Base-by-base conservation (phyloP, 2,888 invertebrate species). In the Taphrorychus bicolor region DNA sequence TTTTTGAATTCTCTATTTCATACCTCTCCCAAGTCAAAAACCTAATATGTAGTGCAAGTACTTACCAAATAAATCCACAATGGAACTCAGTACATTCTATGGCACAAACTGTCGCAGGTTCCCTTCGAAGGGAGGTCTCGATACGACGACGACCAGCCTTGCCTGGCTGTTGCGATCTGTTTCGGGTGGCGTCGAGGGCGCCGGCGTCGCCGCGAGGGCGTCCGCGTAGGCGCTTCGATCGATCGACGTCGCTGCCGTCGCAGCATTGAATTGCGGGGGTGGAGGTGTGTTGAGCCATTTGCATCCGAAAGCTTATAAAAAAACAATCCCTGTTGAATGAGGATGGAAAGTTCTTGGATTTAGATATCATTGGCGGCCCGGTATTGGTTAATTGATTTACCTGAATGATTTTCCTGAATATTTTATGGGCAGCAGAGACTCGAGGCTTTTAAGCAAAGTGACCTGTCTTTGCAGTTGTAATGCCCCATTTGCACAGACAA, bases 171-270 rank as follows among this genome's bases (percentile, higher is more conserved):
- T 32, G 32, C 3, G 32, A 32, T 7, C 1, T n/a, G 14, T 45
- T 45, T 45, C 14, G 14, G 45, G 16, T 45, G 32, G 32, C 32
- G 32, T 32, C 32, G 32, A 45, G 17, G 17, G 45, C 45, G 45
- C 17, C 45, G 45, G 45, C 45, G 45, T 45, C 45, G 45, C 14
- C 3, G 17, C 14, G 45, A 11, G 45, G 45, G 45, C 45, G 45
- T 45, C 45, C 45, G 45, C 45, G 45, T 45, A 14, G 45, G 45
- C 45, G 45, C 45, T 5, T 2, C 45, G 45, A 45, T 45, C 45
- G 45, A 45, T 45, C 14, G 11, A 45, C 45, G 14, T 17, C 45
- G 45, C 11, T 5, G 45, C 45, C 45, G 45, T 32, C 16, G 45
- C 45, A 11, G 45, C 14, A 17, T 14, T 4, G 45, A n/a, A 2